A percentile compares a stretch with the other conserved stretches of the same genome.
Conservation (phyloP, 2,888 invertebrate genomes). For the Lucinisca nassula region DNA sequence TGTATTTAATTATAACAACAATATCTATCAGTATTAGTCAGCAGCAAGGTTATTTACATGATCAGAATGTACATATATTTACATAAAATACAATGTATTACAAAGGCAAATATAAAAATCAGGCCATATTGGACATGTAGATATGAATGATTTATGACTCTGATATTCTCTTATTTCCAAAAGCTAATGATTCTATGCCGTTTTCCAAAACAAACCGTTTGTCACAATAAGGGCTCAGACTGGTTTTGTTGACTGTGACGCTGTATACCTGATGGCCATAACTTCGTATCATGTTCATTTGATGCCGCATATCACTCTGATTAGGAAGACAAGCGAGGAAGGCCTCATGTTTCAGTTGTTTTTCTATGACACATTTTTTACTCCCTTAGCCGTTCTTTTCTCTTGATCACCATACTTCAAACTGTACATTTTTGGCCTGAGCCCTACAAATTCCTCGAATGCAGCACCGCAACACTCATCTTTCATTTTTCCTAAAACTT, state of each 20-base stretch:
- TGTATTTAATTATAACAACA: no score
- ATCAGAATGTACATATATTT: no score
- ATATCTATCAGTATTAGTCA: no score
- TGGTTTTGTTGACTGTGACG: constrained; percentile 29
- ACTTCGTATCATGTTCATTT: constrained; percentile 45
- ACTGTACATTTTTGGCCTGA: constrained; percentile 50
- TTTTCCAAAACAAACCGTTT: constrained; percentile 34
- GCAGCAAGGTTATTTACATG: no score
- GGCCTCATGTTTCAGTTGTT: constrained; percentile 43
- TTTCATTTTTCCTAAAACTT: constrained; percentile 47
- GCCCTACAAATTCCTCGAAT: constrained; percentile 36
- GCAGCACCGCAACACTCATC: constrained; percentile 35
- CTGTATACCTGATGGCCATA: constrained; percentile 39
- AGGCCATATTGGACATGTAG: no score
- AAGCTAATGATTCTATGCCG: constrained; percentile 20
- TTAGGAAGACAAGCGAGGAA: constrained; percentile 30
- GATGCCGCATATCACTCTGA: background rate
- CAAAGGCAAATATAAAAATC: no score
- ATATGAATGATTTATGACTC: constrained; percentile 24
- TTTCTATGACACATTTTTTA: constrained; percentile 45
- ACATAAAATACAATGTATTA: no score
- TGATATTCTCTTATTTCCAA: constrained; percentile 19
- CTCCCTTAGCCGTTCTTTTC: constrained; percentile 17
- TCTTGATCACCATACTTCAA: constrained; percentile 16
- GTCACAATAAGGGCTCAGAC: constrained; percentile 42